Base-by-base conservation (phyloP, 2,113 vertebrate species). In the Hassar affinis region DNA sequence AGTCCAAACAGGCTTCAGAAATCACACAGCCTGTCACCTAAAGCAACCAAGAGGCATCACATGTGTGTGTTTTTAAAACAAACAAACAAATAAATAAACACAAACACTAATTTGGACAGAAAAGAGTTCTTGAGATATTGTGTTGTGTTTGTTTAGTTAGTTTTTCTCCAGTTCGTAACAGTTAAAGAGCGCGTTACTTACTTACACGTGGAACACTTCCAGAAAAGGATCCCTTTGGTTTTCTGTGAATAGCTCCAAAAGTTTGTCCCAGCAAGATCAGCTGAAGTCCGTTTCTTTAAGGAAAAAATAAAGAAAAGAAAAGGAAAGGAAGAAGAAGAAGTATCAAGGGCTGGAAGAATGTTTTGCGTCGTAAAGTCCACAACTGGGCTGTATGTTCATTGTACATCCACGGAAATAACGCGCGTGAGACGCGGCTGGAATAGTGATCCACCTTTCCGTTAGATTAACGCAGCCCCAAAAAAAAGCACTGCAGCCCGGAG, bases 341-440 rank as follows among this genome's bases (percentile, higher is more conserved):
- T 33, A 75, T 81, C 62, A 64, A 18, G 49, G 72, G 79, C 86
- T 91, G 89, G 87, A 89, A 45, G 77, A 89, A 85, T 72, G 69
- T 86, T 51, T 91, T 78, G 90, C 86, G 79, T 82, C 84, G 88
- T 91, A 87, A 87, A 90, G 83, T 68, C 83, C 56, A 84, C 76
- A 84, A 56, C 47, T 88, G 89, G 88, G 86, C 88, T 87, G 86
- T 72, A 86, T 87, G 87, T 89, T 92, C 93, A 95, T 95, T 91
- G 85, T 94, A 89, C 84, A 89, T 91, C 93, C 91, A 85, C 52
- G 61, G 25, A 84, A 64, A 79, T 79, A 80, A 81, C 80, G 71
- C 80, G 74, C 38, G 57, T 18, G 47, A 72, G 78, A 52, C 42
- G 78, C 80, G 85, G 81, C 81, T 85, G 84, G 81, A 85, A 84